A percentile compares a stretch with the other conserved stretches of the same genome.
Conservation (phyloP, 2,797 vertebrate genomes). For the Artibeus jamaicensis region DNA sequence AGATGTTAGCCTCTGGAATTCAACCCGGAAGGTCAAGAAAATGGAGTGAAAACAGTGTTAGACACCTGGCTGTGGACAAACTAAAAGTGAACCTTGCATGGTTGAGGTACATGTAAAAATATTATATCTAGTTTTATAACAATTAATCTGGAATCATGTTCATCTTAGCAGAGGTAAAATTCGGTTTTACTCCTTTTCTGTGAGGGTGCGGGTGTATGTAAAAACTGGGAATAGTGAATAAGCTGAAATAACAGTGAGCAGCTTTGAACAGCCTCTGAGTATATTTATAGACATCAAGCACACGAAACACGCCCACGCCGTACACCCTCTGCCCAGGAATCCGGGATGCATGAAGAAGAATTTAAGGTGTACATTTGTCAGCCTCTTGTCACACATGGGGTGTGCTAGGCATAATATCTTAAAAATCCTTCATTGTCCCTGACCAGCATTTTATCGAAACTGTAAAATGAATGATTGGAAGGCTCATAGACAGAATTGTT, state of each 20-base stretch:
- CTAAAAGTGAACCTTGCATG: not conserved
- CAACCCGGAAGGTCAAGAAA: not conserved
- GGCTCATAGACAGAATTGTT: not conserved
- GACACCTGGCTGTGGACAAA: not conserved
- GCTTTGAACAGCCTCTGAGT: slow-evolving; percentile 63
- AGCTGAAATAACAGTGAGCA: slow-evolving; percentile 64
- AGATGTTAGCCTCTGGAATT: not conserved
- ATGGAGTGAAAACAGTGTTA: not conserved
- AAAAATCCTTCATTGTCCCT: not conserved
- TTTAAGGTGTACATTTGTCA: slow-evolving; percentile 51
- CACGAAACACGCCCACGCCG: slow-evolving; percentile 75
- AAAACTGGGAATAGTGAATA: slow-evolving; percentile 48
- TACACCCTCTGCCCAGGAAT: slow-evolving; percentile 70
- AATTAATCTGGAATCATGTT: not conserved
- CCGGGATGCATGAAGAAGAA: slow-evolving; percentile 55
- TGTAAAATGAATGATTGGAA: not conserved
- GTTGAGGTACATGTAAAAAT: not conserved
- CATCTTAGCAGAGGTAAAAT: slow-evolving; percentile 34
- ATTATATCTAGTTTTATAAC: not conserved
- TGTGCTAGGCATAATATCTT: not conserved
- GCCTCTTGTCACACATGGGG: slow-evolving; percentile 15
- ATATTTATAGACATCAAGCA: slow-evolving; percentile 76
- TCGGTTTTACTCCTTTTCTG: slow-evolving; percentile 31
- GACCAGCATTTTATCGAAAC: not conserved
- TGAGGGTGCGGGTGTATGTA: slow-evolving; percentile 51